Percentiles rank a stretch among this genome's conserved stretches.
These are phyloP conservation scores for Natrix natrix DNA, from an alignment of 2,797 vertebrate species.

Conservation along the genomic window DNA sequence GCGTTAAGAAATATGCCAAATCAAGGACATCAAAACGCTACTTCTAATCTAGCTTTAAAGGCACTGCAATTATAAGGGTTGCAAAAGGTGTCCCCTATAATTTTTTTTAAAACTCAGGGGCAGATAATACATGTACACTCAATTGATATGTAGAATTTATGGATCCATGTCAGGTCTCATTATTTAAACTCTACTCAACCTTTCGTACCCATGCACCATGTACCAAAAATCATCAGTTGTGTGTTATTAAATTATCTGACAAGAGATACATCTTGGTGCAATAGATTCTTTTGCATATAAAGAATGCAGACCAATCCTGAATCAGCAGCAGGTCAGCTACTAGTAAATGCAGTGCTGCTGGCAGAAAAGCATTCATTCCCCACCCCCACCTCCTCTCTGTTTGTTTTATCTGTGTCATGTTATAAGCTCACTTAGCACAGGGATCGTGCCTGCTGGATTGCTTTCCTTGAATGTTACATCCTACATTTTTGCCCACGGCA, in stretches of 20 bases:
- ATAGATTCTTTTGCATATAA: constrained; percentile 37
- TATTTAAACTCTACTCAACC: constrained; percentile 59
- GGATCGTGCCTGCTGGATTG: constrained; percentile 58
- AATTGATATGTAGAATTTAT: constrained; percentile 49
- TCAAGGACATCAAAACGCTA: constrained; percentile 56
- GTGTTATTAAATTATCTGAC: constrained; percentile 40
- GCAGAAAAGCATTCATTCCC: constrained; percentile 49
- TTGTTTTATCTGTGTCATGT: constrained; percentile 53
- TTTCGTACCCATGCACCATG: constrained; percentile 47
- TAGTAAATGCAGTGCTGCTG: constrained; percentile 57
- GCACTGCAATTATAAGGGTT: constrained; percentile 70
- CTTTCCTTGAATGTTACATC: constrained; percentile 58
- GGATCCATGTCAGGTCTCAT: constrained; percentile 40
- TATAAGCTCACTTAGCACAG: constrained; percentile 45
- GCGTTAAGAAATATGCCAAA: constrained; percentile 65
- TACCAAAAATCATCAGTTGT: constrained; percentile 55
- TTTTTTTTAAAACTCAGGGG: constrained; percentile 71
- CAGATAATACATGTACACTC: constrained; percentile 55
- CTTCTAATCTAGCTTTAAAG: constrained; percentile 66
- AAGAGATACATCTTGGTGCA: constrained; percentile 45
- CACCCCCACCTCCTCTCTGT: constrained; percentile 24
- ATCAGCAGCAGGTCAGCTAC: constrained; percentile 46
- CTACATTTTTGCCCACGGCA: constrained; percentile 32
- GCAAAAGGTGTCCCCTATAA: constrained; percentile 55
- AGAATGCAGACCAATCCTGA: constrained; percentile 47